phyloP scores from a whole-genome alignment of 2,888 invertebrate species.

The Ceraclea dissimilis region DNA sequence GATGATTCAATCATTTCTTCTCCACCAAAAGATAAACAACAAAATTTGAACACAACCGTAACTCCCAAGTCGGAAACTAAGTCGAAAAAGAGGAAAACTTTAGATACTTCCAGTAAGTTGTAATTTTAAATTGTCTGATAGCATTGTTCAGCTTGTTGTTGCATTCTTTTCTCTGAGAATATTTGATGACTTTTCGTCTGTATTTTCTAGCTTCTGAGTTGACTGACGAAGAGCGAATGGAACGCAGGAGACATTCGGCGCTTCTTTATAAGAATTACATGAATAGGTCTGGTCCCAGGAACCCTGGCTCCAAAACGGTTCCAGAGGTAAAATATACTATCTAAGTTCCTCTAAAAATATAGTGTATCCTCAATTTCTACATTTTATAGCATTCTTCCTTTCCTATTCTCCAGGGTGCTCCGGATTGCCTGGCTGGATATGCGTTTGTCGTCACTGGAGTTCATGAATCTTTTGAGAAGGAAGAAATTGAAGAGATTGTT shows the following conservation, averaged over 20 bases:
- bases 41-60: background rate
- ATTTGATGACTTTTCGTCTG: background rate
- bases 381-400: no score
- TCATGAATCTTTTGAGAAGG: conserved; percentile 78
- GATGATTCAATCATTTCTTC: background rate
- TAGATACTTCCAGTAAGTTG: conserved; percentile 16
- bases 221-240: conserved; percentile 60
- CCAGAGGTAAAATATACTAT: conserved; percentile 56
- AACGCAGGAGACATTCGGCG: conserved; percentile 57
- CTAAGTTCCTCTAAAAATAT: no score
- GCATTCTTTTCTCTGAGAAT: no score
- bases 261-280: conserved; percentile 68
- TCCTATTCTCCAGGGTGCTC: conserved; percentile 50
- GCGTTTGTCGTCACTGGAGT: conserved; percentile 79
- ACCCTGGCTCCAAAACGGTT: conserved; percentile 75
- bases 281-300: conserved; percentile 68
- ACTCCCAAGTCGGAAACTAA: conserved; percentile 11
- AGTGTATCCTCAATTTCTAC: background rate
- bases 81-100: conserved; percentile 18
- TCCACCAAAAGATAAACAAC: background rate
- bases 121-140: no score
- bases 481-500: conserved; percentile 67
- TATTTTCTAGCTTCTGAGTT: conserved; percentile 32
- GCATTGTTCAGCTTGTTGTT: no score
- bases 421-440: conserved; percentile 61